These are phyloP conservation scores for Atta colombica DNA, from an alignment of 1,140 invertebrate species.

Conservation along the genomic window DNA sequence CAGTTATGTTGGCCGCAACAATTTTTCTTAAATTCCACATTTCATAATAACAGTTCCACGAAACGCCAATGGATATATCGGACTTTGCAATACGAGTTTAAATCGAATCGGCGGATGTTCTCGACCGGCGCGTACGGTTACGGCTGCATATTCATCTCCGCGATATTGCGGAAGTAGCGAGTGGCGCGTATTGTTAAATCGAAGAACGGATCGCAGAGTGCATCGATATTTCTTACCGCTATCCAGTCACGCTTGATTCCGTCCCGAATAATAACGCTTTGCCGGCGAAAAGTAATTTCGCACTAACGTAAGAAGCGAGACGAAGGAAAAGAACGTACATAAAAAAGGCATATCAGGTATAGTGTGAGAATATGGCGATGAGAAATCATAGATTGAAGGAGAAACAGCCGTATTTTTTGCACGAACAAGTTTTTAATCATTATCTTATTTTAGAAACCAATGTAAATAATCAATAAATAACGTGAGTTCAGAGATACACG, in stretches of 20 bases:
- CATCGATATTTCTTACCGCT: conserved; percentile 40
- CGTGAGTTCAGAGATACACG: neutral
- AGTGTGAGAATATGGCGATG: neutral
- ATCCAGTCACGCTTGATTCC: conserved; percentile 37
- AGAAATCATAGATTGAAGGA: neutral
- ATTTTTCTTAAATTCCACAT: conserved; percentile 10
- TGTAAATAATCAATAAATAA: neutral
- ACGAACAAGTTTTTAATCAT: neutral
- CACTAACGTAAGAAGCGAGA: conserved; percentile 12
- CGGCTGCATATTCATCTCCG: conserved; percentile 31
- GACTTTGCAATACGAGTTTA: neutral
- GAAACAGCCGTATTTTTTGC: neutral
- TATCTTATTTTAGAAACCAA: neutral
- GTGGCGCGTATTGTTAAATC: conserved; percentile 49
- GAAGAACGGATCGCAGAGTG: conserved; percentile 33
- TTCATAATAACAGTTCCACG: neutral
- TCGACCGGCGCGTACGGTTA: conserved; percentile 1
- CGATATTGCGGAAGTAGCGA: conserved; percentile 49
- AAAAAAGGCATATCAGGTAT: neutral
- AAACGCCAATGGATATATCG: neutral
- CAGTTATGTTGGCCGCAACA: neutral
- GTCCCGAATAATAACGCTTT: conserved; percentile 18
- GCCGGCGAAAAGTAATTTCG: conserved; percentile 25
- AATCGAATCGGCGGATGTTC: conserved; percentile 14
- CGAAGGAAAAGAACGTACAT: neutral